Percentiles rank a stretch among this genome's conserved stretches.
phyloP scores from a whole-genome alignment of 2,113 vertebrate species.

The Grallaria varia region DNA sequence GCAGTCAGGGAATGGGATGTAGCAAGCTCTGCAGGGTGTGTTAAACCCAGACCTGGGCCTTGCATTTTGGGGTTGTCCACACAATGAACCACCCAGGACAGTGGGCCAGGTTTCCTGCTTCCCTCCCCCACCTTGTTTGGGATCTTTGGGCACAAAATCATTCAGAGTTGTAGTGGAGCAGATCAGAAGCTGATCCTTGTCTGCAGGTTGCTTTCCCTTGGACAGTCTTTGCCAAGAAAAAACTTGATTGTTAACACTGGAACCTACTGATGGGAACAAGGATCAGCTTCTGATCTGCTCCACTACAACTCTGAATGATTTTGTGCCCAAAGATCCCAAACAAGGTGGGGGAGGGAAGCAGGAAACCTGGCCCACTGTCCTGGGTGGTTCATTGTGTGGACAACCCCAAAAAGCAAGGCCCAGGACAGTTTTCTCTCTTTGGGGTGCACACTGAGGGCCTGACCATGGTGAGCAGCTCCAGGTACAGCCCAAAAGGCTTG shows the following conservation, averaged over 20 bases:
- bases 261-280: no score
- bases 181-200: not conserved
- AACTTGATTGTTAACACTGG: no score
- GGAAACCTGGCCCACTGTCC: not conserved
- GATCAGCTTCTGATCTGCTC: not conserved
- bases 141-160: not conserved
- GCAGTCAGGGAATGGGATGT: not conserved
- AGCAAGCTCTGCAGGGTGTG: rapidly evolving
- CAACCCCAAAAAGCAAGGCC: not conserved
- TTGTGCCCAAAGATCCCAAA: not conserved
- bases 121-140: not conserved
- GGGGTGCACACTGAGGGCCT: not conserved
- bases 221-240: no score
- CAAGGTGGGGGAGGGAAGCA: not conserved
- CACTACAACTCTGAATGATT: not conserved
- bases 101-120: not conserved
- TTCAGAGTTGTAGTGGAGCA: not conserved
- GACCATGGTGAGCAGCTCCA: not conserved
- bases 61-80: not conserved
- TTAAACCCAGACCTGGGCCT: not conserved
- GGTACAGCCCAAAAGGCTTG: not conserved
- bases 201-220: no score
- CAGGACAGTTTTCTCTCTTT: not conserved
- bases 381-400: not conserved
- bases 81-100: not conserved